Percentiles rank a stretch among this genome's conserved stretches.
phyloP scores from a whole-genome alignment of 2,888 invertebrate species.

The Allygus modestus region DNA sequence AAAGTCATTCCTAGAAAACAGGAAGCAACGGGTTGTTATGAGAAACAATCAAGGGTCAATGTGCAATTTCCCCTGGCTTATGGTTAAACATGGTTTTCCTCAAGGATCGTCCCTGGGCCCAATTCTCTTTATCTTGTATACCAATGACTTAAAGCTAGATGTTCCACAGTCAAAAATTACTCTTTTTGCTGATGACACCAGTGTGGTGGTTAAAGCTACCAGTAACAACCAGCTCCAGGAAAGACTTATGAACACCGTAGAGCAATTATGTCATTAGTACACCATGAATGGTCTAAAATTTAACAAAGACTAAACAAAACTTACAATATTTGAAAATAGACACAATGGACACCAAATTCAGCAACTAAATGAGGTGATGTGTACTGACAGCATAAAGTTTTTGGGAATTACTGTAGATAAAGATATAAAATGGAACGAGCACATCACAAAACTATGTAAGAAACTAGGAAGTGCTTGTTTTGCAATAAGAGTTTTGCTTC shows the following conservation, averaged over 20 bases:
- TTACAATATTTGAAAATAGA: not conserved
- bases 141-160: not conserved
- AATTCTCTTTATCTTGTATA: not conserved
- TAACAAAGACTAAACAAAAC: not conserved
- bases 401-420: not conserved
- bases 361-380: not conserved
- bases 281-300: not conserved
- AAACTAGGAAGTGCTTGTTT: slow-evolving; percentile 1
- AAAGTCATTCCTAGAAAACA: not conserved
- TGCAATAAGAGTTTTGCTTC: slow-evolving; percentile 25
- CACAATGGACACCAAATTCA: not conserved
- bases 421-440: slow-evolving; percentile 3
- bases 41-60: not conserved
- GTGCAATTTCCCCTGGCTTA: not conserved
- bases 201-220: not conserved
- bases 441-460: not conserved
- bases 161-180: not conserved
- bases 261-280: slow-evolving; percentile 8
- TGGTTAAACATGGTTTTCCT: not conserved
- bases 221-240: not conserved
- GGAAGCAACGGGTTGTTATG: not conserved
- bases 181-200: slow-evolving; percentile 10
- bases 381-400: not conserved
- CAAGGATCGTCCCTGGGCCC: slow-evolving; percentile 13
- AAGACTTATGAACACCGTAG: not conserved